These are phyloP conservation scores for Carapus acus DNA, from an alignment of 2,797 vertebrate species.

Conservation along the genomic window DNA sequence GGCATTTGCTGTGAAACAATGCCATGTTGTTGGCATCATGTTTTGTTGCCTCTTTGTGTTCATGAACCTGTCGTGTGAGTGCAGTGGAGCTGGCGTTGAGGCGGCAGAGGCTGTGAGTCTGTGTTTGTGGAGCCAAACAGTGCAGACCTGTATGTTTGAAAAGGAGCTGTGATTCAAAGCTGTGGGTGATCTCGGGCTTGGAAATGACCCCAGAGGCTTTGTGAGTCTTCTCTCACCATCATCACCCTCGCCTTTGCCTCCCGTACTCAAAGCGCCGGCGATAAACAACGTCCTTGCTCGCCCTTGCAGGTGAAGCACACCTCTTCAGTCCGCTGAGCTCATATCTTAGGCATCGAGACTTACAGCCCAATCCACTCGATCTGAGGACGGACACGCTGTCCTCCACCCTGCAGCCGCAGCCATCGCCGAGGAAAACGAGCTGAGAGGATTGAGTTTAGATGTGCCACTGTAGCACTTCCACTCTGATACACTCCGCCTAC, in stretches of 20 bases:
- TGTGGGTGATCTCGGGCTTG: slow-evolving; percentile 54
- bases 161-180: too few relatives aligned
- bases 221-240: slow-evolving; percentile 46
- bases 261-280: slow-evolving; percentile 23
- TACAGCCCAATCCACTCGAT: slow-evolving; percentile 49
- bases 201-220: slow-evolving; percentile 58
- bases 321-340: slow-evolving; percentile 49
- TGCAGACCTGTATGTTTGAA: too few relatives aligned
- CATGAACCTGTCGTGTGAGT: slow-evolving; percentile 32
- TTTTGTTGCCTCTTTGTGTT: slow-evolving; percentile 5
- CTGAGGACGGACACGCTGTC: slow-evolving; percentile 63
- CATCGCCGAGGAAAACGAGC: slow-evolving; percentile 65
- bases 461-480: slow-evolving; percentile 72
- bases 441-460: slow-evolving; percentile 70
- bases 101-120: slow-evolving; percentile 24
- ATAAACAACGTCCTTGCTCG: slow-evolving; percentile 63
- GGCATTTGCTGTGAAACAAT: too few relatives aligned
- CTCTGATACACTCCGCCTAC: slow-evolving; percentile 65
- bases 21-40: too few relatives aligned
- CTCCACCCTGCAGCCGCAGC: slow-evolving; percentile 35
- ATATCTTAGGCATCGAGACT: slow-evolving; percentile 41
- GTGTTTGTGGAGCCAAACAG: slow-evolving; percentile 31
- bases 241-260: too few relatives aligned
- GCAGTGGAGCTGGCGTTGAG: slow-evolving; percentile 33
- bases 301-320: slow-evolving; percentile 59